These are phyloP conservation scores for Trogon surrucura DNA, from an alignment of 2,113 vertebrate species.

Conservation along the genomic window DNA sequence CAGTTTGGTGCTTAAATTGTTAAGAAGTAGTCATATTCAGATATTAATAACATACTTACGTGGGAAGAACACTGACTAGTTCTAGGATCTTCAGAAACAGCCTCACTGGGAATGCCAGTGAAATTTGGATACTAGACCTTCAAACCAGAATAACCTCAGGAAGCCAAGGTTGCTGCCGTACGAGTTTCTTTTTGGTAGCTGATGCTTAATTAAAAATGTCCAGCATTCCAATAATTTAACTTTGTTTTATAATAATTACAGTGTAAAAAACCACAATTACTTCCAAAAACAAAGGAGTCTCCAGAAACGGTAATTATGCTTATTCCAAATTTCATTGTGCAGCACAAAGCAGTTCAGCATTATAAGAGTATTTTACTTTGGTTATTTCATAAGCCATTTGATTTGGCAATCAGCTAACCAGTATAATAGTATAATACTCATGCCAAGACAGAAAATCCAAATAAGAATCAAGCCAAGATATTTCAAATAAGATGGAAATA, in stretches of 20 bases:
- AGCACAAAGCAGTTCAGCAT: slow-evolving; percentile 30
- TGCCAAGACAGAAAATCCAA: slow-evolving; percentile 63
- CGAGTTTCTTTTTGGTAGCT: not conserved
- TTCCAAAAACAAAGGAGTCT: slow-evolving; percentile 32
- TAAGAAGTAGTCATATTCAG: not conserved
- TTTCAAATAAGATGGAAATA: slow-evolving; percentile 39
- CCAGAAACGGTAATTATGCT: slow-evolving; percentile 26
- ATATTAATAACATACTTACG: not conserved
- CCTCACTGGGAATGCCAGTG: not conserved
- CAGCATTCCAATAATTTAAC: not conserved
- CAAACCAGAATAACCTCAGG: not conserved
- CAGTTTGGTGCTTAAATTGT: not conserved
- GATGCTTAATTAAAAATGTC: not conserved
- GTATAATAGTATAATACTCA: slow-evolving; percentile 28
- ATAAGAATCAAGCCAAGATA: slow-evolving; percentile 58
- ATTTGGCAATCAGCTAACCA: slow-evolving; percentile 60
- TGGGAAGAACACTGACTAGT: not conserved
- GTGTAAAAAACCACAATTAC: not conserved
- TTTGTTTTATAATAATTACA: not conserved
- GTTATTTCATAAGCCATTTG: slow-evolving; percentile 67
- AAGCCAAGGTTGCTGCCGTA: not conserved
- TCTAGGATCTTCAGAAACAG: not conserved
- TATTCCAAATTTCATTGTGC: slow-evolving; percentile 33
- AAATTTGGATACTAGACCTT: not conserved
- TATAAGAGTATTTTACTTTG: slow-evolving; percentile 48